Conservation (phyloP, 2,113 vertebrate genomes). For the Chinchilla lanigera region DNA sequence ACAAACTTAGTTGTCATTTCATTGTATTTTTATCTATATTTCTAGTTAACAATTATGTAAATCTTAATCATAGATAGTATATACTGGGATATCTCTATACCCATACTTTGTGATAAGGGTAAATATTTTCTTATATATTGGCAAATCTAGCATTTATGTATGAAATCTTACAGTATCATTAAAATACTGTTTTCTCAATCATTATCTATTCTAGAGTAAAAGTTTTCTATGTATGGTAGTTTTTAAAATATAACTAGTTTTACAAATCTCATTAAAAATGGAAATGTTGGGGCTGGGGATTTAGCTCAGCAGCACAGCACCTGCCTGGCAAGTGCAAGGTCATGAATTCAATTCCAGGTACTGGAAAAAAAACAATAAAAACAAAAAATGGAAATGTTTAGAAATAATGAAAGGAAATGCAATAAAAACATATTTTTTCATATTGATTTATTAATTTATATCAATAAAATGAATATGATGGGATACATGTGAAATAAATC, state of each 20-base stretch:
- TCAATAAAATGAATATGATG: background rate
- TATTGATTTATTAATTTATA: background rate
- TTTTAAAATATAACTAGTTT: background rate
- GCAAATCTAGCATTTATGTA: background rate
- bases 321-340: no score
- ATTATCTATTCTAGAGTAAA: background rate
- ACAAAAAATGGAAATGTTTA: background rate
- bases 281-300: no score
- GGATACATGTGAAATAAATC: no score
- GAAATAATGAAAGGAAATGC: background rate
- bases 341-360: no score
- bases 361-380: no score
- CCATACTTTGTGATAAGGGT: background rate
- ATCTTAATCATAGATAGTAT: background rate
- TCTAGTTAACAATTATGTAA: conserved; percentile 13
- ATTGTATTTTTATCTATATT: background rate
- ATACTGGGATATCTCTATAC: background rate
- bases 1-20: background rate
- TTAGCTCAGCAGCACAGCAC: no score
- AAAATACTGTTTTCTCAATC: background rate
- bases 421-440: background rate
- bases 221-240: background rate
- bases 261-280: background rate
- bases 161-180: background rate
- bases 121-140: background rate